Percentiles rank a stretch among this genome's conserved stretches.
These are phyloP conservation scores for Tipula helvola DNA, from an alignment of 2,888 invertebrate genomes.

Conservation along the genomic window DNA sequence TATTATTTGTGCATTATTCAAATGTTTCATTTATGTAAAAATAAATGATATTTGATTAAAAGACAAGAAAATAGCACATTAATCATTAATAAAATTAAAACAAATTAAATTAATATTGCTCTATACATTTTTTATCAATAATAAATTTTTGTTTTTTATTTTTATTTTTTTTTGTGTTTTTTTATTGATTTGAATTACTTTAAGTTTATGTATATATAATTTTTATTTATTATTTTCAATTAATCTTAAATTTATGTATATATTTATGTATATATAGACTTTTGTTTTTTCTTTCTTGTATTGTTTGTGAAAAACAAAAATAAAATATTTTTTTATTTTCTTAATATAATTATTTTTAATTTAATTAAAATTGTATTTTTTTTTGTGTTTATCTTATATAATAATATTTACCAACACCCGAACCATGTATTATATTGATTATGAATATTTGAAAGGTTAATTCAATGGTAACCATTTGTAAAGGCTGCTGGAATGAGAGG, in stretches of 20 bases:
- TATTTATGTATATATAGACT: slow-evolving; percentile 15
- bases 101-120: slow-evolving; percentile 8
- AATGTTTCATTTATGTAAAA: background rate
- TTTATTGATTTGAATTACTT: slow-evolving; percentile 17
- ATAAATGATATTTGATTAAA: slow-evolving; percentile 6
- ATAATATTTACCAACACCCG: slow-evolving; percentile 25
- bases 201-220: slow-evolving; percentile 15
- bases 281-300: slow-evolving; percentile 16
- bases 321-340: slow-evolving; percentile 33
- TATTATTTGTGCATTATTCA: background rate
- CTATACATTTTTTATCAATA: slow-evolving; percentile 9
- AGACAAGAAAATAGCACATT: background rate
- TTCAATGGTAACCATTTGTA: slow-evolving; percentile 97
- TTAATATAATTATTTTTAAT: slow-evolving; percentile 17
- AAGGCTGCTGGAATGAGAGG: slow-evolving; percentile 96
- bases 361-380: slow-evolving; percentile 21
- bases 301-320: slow-evolving; percentile 28
- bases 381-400: slow-evolving; percentile 16
- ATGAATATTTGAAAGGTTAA: slow-evolving; percentile 27
- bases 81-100: background rate
- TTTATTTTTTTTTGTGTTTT: slow-evolving; percentile 15
- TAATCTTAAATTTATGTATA: slow-evolving; percentile 16
- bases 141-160: background rate
- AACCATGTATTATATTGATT: slow-evolving; percentile 14
- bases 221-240: slow-evolving; percentile 22